Conservation (phyloP, 2,888 invertebrate genomes). For the Hyppa rectilinea region DNA sequence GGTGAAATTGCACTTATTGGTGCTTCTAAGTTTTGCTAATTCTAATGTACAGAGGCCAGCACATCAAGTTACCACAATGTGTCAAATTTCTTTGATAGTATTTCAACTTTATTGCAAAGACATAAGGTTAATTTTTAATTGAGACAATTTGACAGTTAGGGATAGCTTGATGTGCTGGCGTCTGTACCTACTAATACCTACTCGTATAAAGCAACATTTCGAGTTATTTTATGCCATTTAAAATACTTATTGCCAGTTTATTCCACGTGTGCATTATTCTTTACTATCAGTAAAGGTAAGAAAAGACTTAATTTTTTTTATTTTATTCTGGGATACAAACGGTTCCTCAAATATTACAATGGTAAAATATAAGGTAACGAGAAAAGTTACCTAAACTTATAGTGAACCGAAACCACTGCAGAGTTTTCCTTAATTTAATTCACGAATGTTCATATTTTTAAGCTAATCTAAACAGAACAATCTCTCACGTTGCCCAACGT, state of each 20-base stretch:
- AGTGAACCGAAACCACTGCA: background rate
- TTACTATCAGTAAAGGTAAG: background rate
- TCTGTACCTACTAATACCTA: no score
- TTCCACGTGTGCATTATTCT: background rate
- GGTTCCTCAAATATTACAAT: background rate
- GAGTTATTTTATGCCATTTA: background rate
- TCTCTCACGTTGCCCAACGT: slow-evolving; percentile 20
- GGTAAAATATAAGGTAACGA: background rate
- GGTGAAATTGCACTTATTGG: no score
- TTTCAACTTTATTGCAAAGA: no score
- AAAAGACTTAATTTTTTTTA: background rate
- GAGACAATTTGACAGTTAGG: no score
- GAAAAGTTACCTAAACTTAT: background rate
- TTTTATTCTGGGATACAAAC: background rate
- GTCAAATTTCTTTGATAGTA: no score
- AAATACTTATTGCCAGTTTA: background rate
- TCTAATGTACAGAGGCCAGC: background rate
- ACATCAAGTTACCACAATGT: no score
- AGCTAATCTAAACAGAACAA: background rate
- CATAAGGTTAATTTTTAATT: no score
- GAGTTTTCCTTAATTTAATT: background rate
- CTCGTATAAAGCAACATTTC: background rate
- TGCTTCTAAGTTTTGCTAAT: background rate
- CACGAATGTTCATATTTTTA: slow-evolving; percentile 7
- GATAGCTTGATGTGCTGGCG: no score